These are phyloP conservation scores for Eulemur mongoz DNA, from an alignment of 2,797 vertebrate species.

Conservation along the genomic window DNA sequence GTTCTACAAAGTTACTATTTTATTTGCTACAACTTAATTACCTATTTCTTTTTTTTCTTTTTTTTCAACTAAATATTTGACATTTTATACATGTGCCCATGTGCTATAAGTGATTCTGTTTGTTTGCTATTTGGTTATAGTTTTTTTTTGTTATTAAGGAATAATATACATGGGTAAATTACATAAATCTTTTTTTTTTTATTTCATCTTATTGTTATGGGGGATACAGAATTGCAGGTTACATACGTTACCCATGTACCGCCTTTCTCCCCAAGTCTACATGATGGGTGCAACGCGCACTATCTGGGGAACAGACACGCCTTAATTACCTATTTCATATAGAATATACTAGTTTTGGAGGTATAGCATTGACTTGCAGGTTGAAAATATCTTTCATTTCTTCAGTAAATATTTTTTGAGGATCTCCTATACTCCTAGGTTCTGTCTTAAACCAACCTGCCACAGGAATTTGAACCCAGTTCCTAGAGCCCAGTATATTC, in stretches of 20 bases:
- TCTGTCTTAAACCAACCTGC: background rate
- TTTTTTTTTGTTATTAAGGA: background rate
- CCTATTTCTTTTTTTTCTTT: too few relatives aligned
- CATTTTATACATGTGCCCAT: background rate
- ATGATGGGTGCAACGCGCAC: too few relatives aligned
- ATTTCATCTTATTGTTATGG: too few relatives aligned
- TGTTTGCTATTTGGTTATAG: background rate
- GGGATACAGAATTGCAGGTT: too few relatives aligned
- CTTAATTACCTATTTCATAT: background rate
- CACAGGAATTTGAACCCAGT: background rate
- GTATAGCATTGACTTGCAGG: background rate
- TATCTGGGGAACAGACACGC: too few relatives aligned
- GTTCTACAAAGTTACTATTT: background rate
- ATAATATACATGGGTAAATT: background rate
- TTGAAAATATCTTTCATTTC: conserved; percentile 15
- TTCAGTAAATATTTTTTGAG: conserved; percentile 13
- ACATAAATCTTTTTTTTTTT: background rate
- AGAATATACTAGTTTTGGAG: background rate
- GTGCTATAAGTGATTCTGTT: background rate
- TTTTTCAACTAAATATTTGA: background rate
- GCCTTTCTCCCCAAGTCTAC: too few relatives aligned
- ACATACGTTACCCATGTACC: too few relatives aligned
- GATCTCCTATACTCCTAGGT: background rate
- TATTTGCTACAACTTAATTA: background rate
- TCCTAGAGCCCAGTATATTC: background rate